Evolutionary conservation across 2,113 vertebrate genomes (phyloP), one percentile per base, ranked within the genome.

Genomic region (Anoplopoma fimbria): DNA sequence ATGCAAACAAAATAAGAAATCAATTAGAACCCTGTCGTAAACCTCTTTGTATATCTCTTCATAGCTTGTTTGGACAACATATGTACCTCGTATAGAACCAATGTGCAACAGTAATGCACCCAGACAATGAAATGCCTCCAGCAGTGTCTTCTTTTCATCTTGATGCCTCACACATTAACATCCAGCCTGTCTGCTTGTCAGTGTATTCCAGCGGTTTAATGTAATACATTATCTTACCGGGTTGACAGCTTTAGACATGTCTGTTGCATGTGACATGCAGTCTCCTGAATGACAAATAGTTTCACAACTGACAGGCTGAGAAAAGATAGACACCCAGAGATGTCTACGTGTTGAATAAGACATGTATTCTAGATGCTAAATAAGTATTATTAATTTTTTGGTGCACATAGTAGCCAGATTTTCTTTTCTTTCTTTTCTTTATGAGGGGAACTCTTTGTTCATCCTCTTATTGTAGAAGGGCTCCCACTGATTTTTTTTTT

Each of bases 221-320:
- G 68, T 87, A 90, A 92, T 91, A 83, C 84, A 87, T 92, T 74
- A 88, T 84, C 76, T 79, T 49, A 42, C 58, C 15, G 1, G 9
- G 58, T 51, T 85, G 86, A 89, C 88, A 78, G 82, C 81, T 82
- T 72, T 25, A 77, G 33, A 85, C 83, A 68, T 78, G 77, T 60
- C 65, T 85, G 55, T 71, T 69, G 88, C 74, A 82, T 91, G 78
- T 79, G 84, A 82, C 77, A 34, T 70, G 64, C 29, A 2, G 40
- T 49, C 47, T 63, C 55, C 34, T 85, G 77, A 82, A 85, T 80
- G 86, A 88, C 70, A 80, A 64, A 69, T 85, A 53, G 73, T 29
- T 38, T 81, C 84, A 57, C 51, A 3, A 71, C 55, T 87, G 88
- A 85, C 80, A 82, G 73, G 40, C 51, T 70, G 60, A 64, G 78